Evolutionary conservation across 2,113 vertebrate species (phyloP).

Genomic region (Toxotes chatareus): DNA sequence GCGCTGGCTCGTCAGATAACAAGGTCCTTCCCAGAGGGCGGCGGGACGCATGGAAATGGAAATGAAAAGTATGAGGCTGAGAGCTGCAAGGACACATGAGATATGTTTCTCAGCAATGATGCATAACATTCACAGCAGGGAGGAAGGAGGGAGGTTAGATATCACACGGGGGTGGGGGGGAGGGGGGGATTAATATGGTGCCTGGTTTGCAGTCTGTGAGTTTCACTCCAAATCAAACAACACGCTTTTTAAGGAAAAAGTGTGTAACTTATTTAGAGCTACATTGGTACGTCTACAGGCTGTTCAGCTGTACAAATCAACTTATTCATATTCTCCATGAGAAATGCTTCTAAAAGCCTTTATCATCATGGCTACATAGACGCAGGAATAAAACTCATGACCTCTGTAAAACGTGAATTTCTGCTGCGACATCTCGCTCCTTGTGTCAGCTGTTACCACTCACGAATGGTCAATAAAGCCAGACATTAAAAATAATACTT

Average conservation of each 20-base stretch:
- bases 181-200: neutral
- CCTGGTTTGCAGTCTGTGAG: neutral
- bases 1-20: constrained; percentile 19
- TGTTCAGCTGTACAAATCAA: neutral
- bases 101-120: constrained; percentile 27
- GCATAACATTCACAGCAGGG: constrained; percentile 10
- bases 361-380: neutral
- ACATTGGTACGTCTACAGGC: neutral
- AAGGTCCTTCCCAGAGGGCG: constrained; percentile 42
- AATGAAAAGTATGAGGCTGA: constrained; percentile 28
- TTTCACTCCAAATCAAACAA: too few relatives aligned
- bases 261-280: too few relatives aligned
- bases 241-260: too few relatives aligned
- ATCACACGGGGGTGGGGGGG: neutral
- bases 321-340: neutral
- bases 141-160: neutral
- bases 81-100: constrained; percentile 31
- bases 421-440: neutral
- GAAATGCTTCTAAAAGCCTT: neutral
- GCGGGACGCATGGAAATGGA: constrained; percentile 16
- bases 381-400: neutral
- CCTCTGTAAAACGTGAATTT: neutral
- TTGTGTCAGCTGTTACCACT: neutral
- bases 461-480: neutral
- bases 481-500: too few relatives aligned